Evolutionary conservation across 2,797 vertebrate species (phyloP).

Genomic region (Helicolenus hilgendorfi): DNA sequence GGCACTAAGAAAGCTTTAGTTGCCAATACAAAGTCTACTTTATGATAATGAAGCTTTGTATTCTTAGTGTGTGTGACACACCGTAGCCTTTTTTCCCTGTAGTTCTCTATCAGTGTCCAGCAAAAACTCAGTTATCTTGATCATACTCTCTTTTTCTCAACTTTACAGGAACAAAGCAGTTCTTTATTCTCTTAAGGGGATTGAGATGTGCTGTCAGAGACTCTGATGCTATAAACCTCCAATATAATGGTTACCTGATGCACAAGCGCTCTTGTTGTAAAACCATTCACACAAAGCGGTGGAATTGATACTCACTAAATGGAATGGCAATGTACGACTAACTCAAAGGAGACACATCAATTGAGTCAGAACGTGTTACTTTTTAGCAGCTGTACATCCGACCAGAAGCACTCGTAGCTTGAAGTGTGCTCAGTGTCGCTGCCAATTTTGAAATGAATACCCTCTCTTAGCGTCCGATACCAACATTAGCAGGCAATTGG

Average conservation of each 20-base stretch:
- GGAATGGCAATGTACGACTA: constrained; percentile 38
- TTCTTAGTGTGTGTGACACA: constrained; percentile 31
- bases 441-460: constrained; percentile 86
- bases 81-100: constrained; percentile 32
- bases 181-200: constrained; percentile 67
- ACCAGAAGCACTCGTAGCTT: constrained; percentile 74
- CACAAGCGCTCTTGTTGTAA: constrained; percentile 46
- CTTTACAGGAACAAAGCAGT: constrained; percentile 56
- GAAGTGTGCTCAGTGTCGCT: constrained; percentile 75
- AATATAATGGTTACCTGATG: constrained; percentile 67
- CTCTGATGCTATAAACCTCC: constrained; percentile 53
- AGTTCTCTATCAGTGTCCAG: constrained; percentile 53
- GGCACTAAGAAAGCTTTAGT: constrained; percentile 40
- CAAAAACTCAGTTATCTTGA: constrained; percentile 64
- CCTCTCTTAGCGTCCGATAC: constrained; percentile 74
- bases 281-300: constrained; percentile 54
- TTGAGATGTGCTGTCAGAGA: constrained; percentile 60
- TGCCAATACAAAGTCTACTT: constrained; percentile 53
- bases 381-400: constrained; percentile 82
- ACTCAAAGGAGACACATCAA: constrained; percentile 70
- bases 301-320: constrained; percentile 55
- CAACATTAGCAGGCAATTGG: constrained; percentile 77
- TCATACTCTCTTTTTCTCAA: constrained; percentile 47
- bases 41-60: constrained; percentile 38
- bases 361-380: constrained; percentile 63